A percentile compares a stretch with the other conserved stretches of the same genome.
phyloP scores from a whole-genome alignment of 1,140 invertebrate species.

The Nasonia vitripennis region DNA sequence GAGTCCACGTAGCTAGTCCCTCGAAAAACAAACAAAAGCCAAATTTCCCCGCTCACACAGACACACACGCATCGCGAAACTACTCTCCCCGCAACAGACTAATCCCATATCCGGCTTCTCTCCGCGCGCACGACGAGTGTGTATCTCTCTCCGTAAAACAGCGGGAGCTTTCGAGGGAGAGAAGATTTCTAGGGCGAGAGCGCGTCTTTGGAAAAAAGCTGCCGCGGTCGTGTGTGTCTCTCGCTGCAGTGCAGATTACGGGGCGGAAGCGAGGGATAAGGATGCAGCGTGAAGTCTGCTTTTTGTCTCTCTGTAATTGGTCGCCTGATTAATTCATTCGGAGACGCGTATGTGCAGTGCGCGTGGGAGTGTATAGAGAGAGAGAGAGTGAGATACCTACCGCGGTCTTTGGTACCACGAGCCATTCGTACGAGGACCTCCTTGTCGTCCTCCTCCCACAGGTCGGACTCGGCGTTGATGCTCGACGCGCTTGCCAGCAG shows the following conservation, averaged over 20 bases:
- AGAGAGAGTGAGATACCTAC: slow-evolving; percentile 61
- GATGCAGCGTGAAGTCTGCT: no score
- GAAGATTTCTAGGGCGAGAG: no score
- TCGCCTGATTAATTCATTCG: no score
- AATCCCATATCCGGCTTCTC: not conserved
- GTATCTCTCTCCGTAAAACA: not conserved
- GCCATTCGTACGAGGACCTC: slow-evolving; percentile 85
- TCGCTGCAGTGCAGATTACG: no score
- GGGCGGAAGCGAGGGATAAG: no score
- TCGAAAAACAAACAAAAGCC: not conserved
- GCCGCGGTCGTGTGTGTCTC: no score
- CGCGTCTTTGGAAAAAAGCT: no score
- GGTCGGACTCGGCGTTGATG: slow-evolving; percentile 67
- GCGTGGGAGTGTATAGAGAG: no score
- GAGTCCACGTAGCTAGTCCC: no score
- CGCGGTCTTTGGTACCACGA: slow-evolving; percentile 84
- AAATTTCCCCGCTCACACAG: not conserved
- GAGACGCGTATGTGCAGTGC: no score
- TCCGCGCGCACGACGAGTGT: not conserved
- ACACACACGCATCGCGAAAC: not conserved
- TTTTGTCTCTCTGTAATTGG: no score
- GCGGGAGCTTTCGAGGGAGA: no score
- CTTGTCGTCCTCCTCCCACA: slow-evolving; percentile 80
- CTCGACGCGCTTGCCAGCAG: slow-evolving; percentile 64
- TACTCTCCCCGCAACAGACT: not conserved